Percentiles rank a stretch among this genome's conserved stretches.
These are phyloP conservation scores for Desmodus rotundus DNA, from an alignment of 2,113 vertebrate genomes.

Conservation along the genomic window DNA sequence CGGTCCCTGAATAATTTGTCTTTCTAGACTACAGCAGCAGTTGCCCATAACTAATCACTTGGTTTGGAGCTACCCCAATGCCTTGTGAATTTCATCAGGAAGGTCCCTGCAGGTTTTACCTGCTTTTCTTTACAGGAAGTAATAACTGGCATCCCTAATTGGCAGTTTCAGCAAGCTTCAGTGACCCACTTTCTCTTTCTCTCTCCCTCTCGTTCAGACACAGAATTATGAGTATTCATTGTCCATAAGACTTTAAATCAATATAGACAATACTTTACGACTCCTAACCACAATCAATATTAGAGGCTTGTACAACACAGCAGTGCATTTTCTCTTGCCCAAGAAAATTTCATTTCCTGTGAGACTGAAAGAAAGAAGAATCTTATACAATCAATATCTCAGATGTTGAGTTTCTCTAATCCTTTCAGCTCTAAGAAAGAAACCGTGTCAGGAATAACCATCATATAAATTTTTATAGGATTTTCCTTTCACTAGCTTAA, in stretches of 20 bases:
- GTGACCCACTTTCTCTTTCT: neutral
- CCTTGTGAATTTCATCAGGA: neutral
- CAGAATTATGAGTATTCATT: constrained; percentile 15
- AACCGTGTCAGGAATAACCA: constrained; percentile 19
- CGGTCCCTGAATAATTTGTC: neutral
- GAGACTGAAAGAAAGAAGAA: constrained; percentile 7
- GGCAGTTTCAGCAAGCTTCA: neutral
- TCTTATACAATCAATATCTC: constrained; percentile 23
- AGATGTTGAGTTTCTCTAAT: constrained; percentile 30
- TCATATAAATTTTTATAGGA: constrained; percentile 17
- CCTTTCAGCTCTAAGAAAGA: constrained; percentile 23
- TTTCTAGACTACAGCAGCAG: neutral
- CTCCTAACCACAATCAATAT: neutral
- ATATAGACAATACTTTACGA: neutral
- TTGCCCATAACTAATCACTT: neutral
- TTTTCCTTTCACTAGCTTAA: constrained; percentile 35
- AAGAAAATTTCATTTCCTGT: constrained; percentile 15
- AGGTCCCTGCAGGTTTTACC: neutral
- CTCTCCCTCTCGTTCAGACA: neutral
- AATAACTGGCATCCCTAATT: neutral
- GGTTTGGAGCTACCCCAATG: neutral
- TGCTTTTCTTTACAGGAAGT: neutral
- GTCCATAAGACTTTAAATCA: neutral
- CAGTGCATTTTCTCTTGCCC: neutral
- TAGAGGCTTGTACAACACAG: neutral